A percentile compares a stretch with the other conserved stretches of the same genome.
phyloP scores from a whole-genome alignment of 2,113 vertebrate genomes.

The Hemiprocne comata region DNA sequence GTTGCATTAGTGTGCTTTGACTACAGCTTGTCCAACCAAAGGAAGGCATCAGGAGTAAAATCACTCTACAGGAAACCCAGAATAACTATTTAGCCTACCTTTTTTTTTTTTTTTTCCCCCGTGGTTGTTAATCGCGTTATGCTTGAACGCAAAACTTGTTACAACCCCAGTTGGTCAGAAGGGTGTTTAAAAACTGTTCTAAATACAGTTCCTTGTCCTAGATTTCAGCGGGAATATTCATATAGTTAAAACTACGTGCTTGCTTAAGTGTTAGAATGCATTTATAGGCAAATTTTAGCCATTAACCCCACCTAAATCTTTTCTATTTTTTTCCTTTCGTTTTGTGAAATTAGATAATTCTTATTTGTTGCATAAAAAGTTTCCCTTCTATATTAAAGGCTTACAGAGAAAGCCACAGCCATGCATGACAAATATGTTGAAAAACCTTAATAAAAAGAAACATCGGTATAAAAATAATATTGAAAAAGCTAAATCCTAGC shows the following conservation, averaged over 20 bases:
- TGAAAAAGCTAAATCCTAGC: background rate
- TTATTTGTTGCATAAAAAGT: background rate
- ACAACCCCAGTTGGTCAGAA: background rate
- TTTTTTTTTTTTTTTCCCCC: background rate
- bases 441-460: background rate
- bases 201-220: background rate
- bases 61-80: background rate
- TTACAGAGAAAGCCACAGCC: background rate
- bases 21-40: background rate
- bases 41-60: background rate
- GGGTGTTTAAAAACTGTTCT: conserved; percentile 14
- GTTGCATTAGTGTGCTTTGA: background rate
- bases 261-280: background rate
- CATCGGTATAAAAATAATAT: background rate
- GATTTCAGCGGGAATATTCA: background rate
- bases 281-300: background rate
- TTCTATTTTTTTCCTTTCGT: background rate
- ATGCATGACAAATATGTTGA: background rate
- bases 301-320: background rate
- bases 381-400: background rate
- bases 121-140: background rate
- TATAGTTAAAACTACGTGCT: background rate
- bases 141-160: background rate
- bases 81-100: background rate
- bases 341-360: background rate